Evolutionary conservation across 2,888 invertebrate genomes (phyloP).

Genomic region (Aleiodes testaceus): DNA sequence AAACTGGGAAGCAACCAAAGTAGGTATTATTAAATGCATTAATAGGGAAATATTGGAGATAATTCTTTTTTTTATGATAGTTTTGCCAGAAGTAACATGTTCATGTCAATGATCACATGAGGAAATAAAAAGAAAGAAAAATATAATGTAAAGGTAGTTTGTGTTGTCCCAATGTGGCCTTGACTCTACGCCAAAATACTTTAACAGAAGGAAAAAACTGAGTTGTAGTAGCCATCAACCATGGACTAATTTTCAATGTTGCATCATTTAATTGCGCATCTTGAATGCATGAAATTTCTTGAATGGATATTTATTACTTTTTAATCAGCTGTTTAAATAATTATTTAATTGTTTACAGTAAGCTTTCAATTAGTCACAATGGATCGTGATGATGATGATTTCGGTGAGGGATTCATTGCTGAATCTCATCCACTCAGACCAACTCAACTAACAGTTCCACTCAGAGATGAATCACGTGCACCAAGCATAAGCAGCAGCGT

Average conservation of each 20-base stretch:
- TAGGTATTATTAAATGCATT: conserved; percentile 37
- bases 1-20: conserved; percentile 39
- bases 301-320: background rate
- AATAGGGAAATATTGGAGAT: background rate
- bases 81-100: conserved; percentile 38
- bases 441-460: conserved; percentile 74
- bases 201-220: conserved; percentile 65
- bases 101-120: background rate
- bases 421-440: conserved; percentile 76
- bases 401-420: conserved; percentile 75
- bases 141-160: conserved; percentile 34
- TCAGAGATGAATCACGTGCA: conserved; percentile 69
- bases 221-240: conserved; percentile 58
- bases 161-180: conserved; percentile 66
- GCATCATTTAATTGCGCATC: conserved; percentile 24
- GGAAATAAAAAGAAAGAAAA: conserved; percentile 3
- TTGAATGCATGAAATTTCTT: conserved; percentile 24
- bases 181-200: conserved; percentile 68
- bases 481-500: conserved; percentile 76
- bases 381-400: conserved; percentile 70
- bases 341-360: conserved; percentile 19
- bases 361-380: conserved; percentile 53
- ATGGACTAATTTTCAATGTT: conserved; percentile 57
- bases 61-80: background rate
- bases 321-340: background rate